Conservation (phyloP, 2,113 vertebrate species). For the Meles meles region DNA sequence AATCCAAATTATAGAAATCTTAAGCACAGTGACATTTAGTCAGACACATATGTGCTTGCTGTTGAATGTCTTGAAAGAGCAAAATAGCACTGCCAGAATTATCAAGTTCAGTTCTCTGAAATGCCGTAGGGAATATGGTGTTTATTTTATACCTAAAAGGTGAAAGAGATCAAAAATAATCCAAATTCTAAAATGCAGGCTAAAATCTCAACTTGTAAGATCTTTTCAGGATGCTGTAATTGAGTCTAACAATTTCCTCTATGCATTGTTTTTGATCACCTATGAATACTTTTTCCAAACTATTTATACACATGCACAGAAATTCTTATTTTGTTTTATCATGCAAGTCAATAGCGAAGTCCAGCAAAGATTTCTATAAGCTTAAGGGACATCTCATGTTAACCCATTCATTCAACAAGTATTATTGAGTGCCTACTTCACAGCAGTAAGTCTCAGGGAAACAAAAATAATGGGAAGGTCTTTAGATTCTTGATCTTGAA, state of each 20-base stretch:
- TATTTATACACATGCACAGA: neutral
- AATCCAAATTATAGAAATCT: slow-evolving; percentile 68
- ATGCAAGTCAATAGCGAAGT: neutral
- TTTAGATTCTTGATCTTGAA: neutral
- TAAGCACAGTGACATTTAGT: slow-evolving; percentile 57
- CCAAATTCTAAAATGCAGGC: slow-evolving; percentile 55
- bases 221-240: slow-evolving; percentile 17
- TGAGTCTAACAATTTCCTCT: neutral
- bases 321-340: slow-evolving; percentile 9
- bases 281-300: neutral
- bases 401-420: neutral
- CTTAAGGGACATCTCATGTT: neutral
- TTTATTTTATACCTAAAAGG: slow-evolving; percentile 56
- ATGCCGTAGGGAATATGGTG: slow-evolving; percentile 60
- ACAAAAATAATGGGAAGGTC: neutral
- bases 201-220: slow-evolving; percentile 16
- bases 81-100: slow-evolving; percentile 48
- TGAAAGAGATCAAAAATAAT: slow-evolving; percentile 60
- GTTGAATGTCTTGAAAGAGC: slow-evolving; percentile 61
- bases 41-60: slow-evolving; percentile 66
- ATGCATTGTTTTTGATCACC: slow-evolving; percentile 36
- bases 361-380: neutral
- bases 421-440: neutral
- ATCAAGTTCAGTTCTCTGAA: slow-evolving; percentile 58
- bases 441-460: neutral